Base-by-base conservation (phyloP, 1,140 invertebrate genomes). In the Drosophila navojoa region DNA sequence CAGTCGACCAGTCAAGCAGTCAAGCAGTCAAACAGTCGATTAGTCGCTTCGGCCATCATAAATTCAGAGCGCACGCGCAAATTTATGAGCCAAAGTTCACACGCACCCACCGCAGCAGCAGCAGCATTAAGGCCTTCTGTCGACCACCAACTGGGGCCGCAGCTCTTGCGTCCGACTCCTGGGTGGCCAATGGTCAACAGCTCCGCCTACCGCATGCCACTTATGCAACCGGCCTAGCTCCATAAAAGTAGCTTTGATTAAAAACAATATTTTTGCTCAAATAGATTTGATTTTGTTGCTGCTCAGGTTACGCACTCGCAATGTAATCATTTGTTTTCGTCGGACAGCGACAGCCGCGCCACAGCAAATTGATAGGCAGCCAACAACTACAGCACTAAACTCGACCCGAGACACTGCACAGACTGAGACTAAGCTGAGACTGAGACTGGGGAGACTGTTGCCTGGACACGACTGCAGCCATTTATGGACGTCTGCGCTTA, bases 401-500 rank as follows among this genome's bases (percentile, higher is more conserved):
- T 44, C 42, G 38, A 59, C 27, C 35, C 29, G 22, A 2, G 15
- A 49, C 35, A 71, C 32, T 19, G 11, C n/a, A n/a, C n/a, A n/a
- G n/a, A n/a, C n/a, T n/a, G n/a, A n/a, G n/a, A n/a, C n/a, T n/a
- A n/a, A n/a, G n/a, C 13, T 25, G 50, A 62, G 10, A 42, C 40
- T 15, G 9, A 10, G 67, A 62, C 49, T 55, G 4, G 19, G 11
- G n/a, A 42, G 25, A 44, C 42, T 15, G 42, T 7, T 5, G n/a
- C n/a, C 42, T 45, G 42, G 42, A 45, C 42, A 45, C n/a, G 67
- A 50, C 53, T 55, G 45, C 5, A 13, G 70, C 81, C 81, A 86
- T 86, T 86, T 86, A 86, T 87, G 78, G 81, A 86, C 70, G 84
- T 87, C 82, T 81, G 81, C 76, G 81, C 81, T 86, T 86, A 86